phyloP scores from a whole-genome alignment of 1,140 invertebrate species.

The Arion vulgaris region DNA sequence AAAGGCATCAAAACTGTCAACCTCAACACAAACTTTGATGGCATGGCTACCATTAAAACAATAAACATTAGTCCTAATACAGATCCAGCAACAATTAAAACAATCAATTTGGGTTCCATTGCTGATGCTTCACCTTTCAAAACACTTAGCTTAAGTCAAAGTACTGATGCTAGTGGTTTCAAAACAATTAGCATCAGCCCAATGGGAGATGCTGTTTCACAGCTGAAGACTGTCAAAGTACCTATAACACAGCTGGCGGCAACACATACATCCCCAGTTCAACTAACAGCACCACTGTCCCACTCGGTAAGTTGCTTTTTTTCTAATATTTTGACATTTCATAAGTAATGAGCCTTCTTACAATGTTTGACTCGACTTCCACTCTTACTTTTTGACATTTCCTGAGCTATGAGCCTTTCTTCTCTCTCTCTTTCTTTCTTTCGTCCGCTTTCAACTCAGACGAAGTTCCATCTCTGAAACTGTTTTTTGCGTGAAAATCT shows the following conservation, averaged over 20 bases:
- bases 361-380: no score
- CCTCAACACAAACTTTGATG: slow-evolving; percentile 23
- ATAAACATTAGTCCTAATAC: slow-evolving; percentile 13
- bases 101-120: slow-evolving; percentile 34
- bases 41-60: slow-evolving; percentile 6
- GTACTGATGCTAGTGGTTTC: background rate
- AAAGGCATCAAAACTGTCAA: slow-evolving; percentile 17
- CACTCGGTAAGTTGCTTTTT: slow-evolving; percentile 26
- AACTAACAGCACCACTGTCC: slow-evolving; percentile 28
- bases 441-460: no score
- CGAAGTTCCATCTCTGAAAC: no score
- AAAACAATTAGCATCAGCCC: slow-evolving; percentile 5
- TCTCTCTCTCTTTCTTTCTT: no score
- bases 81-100: slow-evolving; percentile 35
- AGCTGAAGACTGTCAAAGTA: slow-evolving; percentile 39
- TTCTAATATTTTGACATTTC: no score
- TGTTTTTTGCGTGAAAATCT: no score
- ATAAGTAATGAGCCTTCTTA: no score
- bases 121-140: slow-evolving; percentile 23
- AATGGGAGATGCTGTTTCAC: slow-evolving; percentile 29
- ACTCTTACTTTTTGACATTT: no score
- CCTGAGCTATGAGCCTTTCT: no score
- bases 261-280: slow-evolving; percentile 43
- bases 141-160: background rate
- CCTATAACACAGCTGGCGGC: slow-evolving; percentile 38